Percentiles rank a stretch among this genome's conserved stretches.
phyloP scores from a whole-genome alignment of 2,113 vertebrate species.

The Campylomormyrus numenius region DNA sequence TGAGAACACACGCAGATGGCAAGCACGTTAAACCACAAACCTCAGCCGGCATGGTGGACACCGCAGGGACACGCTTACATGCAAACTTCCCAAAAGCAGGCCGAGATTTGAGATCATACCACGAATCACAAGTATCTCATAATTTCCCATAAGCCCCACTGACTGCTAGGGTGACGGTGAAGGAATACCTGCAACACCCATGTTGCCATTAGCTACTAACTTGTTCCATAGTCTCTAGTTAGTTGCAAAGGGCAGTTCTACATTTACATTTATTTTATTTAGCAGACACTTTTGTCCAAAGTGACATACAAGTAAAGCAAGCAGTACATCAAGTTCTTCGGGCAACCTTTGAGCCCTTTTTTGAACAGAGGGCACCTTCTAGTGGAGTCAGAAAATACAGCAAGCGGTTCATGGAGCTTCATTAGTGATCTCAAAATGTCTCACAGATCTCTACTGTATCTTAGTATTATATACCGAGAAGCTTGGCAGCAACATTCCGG shows the following conservation, averaged over 20 bases:
- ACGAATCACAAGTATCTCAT: background rate
- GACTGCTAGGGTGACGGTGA: background rate
- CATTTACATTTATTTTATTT: background rate
- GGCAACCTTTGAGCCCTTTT: background rate
- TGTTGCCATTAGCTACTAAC: background rate
- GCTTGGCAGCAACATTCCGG: background rate
- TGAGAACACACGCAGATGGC: constrained; percentile 36
- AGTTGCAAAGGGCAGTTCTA: background rate
- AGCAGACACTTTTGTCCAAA: background rate
- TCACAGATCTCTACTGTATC: background rate
- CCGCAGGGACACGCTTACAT: background rate
- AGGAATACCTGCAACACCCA: background rate
- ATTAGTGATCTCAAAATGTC: background rate
- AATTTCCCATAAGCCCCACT: background rate
- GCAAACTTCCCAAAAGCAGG: background rate
- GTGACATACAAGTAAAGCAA: background rate
- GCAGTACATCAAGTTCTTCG: background rate
- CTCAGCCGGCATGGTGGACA: background rate
- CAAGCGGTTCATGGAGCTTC: background rate
- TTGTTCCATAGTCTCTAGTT: background rate
- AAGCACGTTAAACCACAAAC: background rate
- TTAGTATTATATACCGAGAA: background rate
- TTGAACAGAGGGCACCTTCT: no score
- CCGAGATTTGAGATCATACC: background rate
- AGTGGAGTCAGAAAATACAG: background rate